Evolutionary conservation across 2,888 invertebrate species (phyloP).

Genomic region (Elysia crispata): DNA sequence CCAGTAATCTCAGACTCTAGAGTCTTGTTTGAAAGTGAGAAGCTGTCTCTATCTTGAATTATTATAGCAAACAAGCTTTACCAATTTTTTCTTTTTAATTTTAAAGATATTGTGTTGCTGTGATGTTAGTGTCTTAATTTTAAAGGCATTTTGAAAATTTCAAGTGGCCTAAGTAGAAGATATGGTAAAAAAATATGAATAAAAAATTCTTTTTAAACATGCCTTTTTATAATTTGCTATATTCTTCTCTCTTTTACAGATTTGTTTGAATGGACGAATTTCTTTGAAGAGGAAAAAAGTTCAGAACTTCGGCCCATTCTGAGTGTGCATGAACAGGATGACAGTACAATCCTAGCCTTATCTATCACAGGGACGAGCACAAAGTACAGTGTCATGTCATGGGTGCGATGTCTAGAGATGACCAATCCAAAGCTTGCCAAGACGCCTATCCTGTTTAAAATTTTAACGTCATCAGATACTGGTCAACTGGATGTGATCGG

Average conservation of each 20-base stretch:
- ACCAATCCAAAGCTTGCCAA: conserved; percentile 85
- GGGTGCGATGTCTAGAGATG: conserved; percentile 83
- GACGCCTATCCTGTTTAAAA: conserved; percentile 91
- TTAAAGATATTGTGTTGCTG: too few relatives aligned
- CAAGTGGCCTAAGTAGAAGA: too few relatives aligned
- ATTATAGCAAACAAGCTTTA: too few relatives aligned
- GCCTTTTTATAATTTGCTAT: background rate
- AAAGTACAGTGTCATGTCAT: conserved; percentile 91
- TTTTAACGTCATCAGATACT: conserved; percentile 82
- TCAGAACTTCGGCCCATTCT: conserved; percentile 78
- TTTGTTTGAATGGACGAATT: conserved; percentile 60
- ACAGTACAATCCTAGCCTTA: conserved; percentile 90
- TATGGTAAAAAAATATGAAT: background rate
- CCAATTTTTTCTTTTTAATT: too few relatives aligned
- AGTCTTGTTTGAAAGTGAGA: too few relatives aligned
- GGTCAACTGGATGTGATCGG: conserved; percentile 45
- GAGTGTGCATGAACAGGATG: conserved; percentile 93
- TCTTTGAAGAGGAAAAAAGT: conserved; percentile 64
- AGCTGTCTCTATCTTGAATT: too few relatives aligned
- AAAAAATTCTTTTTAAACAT: background rate
- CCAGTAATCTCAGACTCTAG: too few relatives aligned
- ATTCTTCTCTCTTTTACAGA: conserved; percentile 55
- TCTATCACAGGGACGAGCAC: conserved; percentile 93
- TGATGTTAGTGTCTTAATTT: too few relatives aligned
- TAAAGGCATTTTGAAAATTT: too few relatives aligned